Conservation (phyloP, 2,888 invertebrate genomes). For the Tenthredo livida region DNA sequence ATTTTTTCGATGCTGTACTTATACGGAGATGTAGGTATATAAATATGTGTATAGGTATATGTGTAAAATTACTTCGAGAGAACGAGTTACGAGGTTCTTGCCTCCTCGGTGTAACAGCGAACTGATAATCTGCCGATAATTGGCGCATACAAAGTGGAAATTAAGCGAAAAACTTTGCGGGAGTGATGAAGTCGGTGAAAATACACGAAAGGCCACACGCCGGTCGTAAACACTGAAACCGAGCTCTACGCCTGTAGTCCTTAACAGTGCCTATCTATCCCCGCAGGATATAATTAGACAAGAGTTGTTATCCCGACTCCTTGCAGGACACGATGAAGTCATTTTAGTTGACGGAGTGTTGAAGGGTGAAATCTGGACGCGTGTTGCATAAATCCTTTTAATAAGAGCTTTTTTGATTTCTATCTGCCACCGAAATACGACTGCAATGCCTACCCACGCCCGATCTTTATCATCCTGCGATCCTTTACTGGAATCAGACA, state of each 20-base stretch:
- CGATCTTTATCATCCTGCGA: neutral
- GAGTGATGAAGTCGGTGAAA: conserved; percentile 32
- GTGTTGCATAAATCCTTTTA: neutral
- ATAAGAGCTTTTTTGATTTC: conserved; percentile 20
- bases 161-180: conserved; percentile 52
- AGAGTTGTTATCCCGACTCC: neutral
- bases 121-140: conserved; percentile 56
- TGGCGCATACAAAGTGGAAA: conserved; percentile 60
- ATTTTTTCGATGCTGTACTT: neutral
- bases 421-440: conserved; percentile 7
- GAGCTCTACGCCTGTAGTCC: conserved; percentile 14
- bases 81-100: conserved; percentile 35
- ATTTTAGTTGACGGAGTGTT: neutral
- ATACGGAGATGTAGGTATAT: neutral
- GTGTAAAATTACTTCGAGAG: neutral
- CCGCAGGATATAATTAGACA: neutral
- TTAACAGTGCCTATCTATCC: conserved; percentile 2
- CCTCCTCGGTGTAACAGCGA: neutral
- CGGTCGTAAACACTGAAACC: conserved; percentile 30
- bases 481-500: neutral
- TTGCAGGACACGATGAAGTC: conserved; percentile 19
- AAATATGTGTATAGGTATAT: no score
- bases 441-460: neutral
- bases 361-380: neutral
- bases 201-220: conserved; percentile 4